Evolutionary conservation across 2,888 invertebrate genomes (phyloP).

Genomic region (Limenitis camilla): DNA sequence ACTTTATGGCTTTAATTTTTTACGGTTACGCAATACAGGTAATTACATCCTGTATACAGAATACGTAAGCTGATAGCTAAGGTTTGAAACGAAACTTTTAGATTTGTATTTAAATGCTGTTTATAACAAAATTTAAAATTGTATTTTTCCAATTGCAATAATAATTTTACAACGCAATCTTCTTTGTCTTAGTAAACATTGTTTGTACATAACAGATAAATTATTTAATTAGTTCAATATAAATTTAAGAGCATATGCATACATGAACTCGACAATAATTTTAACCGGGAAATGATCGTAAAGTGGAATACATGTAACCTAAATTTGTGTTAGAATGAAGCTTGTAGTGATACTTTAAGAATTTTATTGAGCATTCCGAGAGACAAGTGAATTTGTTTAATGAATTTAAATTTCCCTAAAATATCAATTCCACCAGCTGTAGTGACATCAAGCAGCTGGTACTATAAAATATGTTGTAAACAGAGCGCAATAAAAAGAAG

Average conservation of each 20-base stretch:
- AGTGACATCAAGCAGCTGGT: constrained; percentile 63
- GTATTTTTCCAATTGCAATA: too few relatives aligned
- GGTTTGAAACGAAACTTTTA: too few relatives aligned
- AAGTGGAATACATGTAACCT: constrained; percentile 11
- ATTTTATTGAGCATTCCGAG: constrained; percentile 14
- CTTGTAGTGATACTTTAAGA: constrained; percentile 11
- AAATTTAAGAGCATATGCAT: too few relatives aligned
- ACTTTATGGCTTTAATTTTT: constrained; percentile 8
- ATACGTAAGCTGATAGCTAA: too few relatives aligned
- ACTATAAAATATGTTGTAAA: constrained; percentile 55
- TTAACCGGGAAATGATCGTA: constrained; percentile 10
- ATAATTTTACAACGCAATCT: too few relatives aligned
- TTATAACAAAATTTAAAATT: too few relatives aligned
- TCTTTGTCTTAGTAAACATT: too few relatives aligned
- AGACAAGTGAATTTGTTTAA: constrained; percentile 14
- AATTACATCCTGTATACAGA: constrained; percentile 5
- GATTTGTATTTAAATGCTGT: too few relatives aligned
- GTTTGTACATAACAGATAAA: too few relatives aligned
- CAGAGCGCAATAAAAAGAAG: constrained; percentile 48
- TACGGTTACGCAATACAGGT: constrained; percentile 2
- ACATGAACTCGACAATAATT: neutral
- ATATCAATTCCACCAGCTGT: constrained; percentile 38
- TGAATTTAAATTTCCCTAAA: constrained; percentile 31
- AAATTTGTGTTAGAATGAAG: constrained; percentile 12
- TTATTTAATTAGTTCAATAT: too few relatives aligned